Conservation (phyloP, 2,888 invertebrate species). For the Stratiomys singularior region DNA sequence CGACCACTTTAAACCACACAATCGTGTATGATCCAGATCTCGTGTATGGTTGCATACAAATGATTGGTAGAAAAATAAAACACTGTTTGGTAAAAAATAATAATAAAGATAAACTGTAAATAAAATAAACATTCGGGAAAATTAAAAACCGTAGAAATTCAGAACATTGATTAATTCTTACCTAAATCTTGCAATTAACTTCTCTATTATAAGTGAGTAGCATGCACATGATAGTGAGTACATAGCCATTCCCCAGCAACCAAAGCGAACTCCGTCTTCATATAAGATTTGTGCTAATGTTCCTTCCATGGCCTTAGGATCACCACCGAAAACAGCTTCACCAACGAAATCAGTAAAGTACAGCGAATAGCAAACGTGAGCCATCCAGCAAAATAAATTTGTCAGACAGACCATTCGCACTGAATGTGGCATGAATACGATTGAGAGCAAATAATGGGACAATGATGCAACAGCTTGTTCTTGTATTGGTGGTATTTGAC, state of each 20-base stretch:
- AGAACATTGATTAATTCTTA: slow-evolving; percentile 65
- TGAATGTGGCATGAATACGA: slow-evolving; percentile 90
- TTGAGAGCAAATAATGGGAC: slow-evolving; percentile 86
- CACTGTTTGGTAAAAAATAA: too few species aligned
- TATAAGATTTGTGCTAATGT: slow-evolving; percentile 74
- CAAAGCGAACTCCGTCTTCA: slow-evolving; percentile 92
- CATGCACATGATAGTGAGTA: slow-evolving; percentile 94
- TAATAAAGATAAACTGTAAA: too few species aligned
- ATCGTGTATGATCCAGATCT: too few species aligned
- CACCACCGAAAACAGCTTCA: slow-evolving; percentile 62
- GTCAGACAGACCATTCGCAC: slow-evolving; percentile 88
- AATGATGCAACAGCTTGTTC: slow-evolving; percentile 68
- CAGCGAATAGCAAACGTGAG: slow-evolving; percentile 94
- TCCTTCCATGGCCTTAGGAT: slow-evolving; percentile 76
- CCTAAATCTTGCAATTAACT: slow-evolving; percentile 79
- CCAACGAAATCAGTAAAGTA: slow-evolving; percentile 94
- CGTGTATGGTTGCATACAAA: too few species aligned
- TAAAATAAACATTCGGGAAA: too few species aligned
- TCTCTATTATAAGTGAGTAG: slow-evolving; percentile 90
- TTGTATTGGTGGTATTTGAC: slow-evolving; percentile 54
- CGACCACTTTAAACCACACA: too few species aligned
- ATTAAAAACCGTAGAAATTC: too few species aligned
- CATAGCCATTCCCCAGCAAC: slow-evolving; percentile 97
- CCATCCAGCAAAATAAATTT: slow-evolving; percentile 98
- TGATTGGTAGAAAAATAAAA: too few species aligned